phyloP scores from a whole-genome alignment of 2,113 vertebrate genomes.

The Uria lomvia region DNA sequence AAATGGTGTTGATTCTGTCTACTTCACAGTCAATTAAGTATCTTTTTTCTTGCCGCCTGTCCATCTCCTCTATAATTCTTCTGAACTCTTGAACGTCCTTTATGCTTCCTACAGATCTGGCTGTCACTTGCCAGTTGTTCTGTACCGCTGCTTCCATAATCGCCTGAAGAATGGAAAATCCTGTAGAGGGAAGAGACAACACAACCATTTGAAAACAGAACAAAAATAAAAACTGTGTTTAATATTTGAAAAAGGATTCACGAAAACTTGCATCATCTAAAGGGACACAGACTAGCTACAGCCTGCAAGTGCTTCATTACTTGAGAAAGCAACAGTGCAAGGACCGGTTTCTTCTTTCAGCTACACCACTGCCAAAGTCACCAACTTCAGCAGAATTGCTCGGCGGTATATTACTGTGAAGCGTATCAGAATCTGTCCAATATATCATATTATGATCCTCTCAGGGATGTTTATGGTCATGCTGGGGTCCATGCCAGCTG shows the following conservation, averaged over 20 bases:
- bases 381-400: slow-evolving; percentile 10
- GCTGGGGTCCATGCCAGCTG: slow-evolving; percentile 1
- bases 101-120: slow-evolving; percentile 93
- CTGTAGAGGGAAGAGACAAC: slow-evolving; percentile 68
- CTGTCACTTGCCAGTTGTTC: slow-evolving; percentile 99
- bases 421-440: neutral
- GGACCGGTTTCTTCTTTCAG: neutral
- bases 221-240: neutral
- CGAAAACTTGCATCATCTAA: neutral
- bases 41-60: slow-evolving; percentile 95
- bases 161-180: slow-evolving; percentile 97
- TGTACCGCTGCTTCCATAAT: slow-evolving; percentile 99
- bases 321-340: neutral
- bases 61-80: slow-evolving; percentile 98
- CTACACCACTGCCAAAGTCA: neutral
- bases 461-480: slow-evolving; percentile 24
- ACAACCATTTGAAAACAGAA: slow-evolving; percentile 32
- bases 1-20: slow-evolving; percentile 93
- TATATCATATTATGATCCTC: slow-evolving; percentile 14
- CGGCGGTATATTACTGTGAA: neutral
- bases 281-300: neutral
- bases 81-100: slow-evolving; percentile 93
- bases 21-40: slow-evolving; percentile 98
- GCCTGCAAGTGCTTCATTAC: neutral
- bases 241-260: neutral